Evolutionary conservation across 92 coral and sea anemone genomes (phyloP).

Genomic region (Blastomussa wellsi): DNA sequence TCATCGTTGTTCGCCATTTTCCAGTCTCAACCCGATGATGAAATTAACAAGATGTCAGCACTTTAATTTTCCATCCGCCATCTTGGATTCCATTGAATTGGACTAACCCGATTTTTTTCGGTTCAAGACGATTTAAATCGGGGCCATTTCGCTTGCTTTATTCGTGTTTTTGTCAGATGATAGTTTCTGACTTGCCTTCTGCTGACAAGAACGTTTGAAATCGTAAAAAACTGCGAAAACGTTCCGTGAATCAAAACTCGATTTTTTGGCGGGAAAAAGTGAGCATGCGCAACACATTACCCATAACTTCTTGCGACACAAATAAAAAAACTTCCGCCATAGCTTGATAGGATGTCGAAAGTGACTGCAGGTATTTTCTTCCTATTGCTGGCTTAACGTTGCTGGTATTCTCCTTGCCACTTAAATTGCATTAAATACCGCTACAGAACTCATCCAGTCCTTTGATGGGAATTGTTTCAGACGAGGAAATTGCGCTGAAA

Average conservation of each 20-base stretch:
- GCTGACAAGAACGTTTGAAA: background rate
- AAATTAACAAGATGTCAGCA: conserved; percentile 29
- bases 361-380: background rate
- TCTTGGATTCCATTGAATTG: conserved; percentile 50
- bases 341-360: background rate
- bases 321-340: conserved; percentile 12
- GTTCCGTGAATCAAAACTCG: background rate
- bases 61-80: conserved; percentile 58
- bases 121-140: background rate
- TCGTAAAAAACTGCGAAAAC: background rate
- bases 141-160: too few relatives aligned
- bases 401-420: background rate
- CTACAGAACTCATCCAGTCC: background rate
- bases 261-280: conserved; percentile 56
- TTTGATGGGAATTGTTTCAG: background rate
- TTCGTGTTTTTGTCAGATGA: background rate
- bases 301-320: conserved; percentile 17
- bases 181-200: too few relatives aligned
- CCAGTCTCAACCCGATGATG: background rate
- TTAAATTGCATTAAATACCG: background rate
- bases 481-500: conserved; percentile 8
- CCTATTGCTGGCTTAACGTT: background rate
- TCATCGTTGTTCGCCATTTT: conserved; percentile 61
- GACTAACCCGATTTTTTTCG: background rate
- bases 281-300: conserved; percentile 49